Conservation (phyloP, 2,888 invertebrate genomes). For the Amorpha juglandis region DNA sequence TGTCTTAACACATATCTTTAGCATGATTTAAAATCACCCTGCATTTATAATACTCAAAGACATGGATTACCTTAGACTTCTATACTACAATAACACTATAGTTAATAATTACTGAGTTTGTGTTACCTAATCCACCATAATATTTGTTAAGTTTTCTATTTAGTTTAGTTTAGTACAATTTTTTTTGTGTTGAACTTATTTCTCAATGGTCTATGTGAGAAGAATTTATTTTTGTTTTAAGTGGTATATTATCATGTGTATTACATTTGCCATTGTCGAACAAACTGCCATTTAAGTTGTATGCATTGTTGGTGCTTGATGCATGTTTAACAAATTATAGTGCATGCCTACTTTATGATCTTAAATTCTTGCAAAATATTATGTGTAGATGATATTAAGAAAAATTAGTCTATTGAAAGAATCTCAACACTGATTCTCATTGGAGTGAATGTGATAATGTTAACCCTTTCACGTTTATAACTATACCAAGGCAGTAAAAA, state of each 20-base stretch:
- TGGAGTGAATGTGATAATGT: slow-evolving; percentile 63
- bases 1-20: slow-evolving; percentile 10
- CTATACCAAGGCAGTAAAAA: too few relatives aligned
- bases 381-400: slow-evolving; percentile 5
- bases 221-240: slow-evolving; percentile 30
- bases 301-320: slow-evolving; percentile 24
- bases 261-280: slow-evolving; percentile 24
- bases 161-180: slow-evolving; percentile 28
- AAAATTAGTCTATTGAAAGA: slow-evolving; percentile 28
- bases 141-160: slow-evolving; percentile 28
- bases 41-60: slow-evolving; percentile 15
- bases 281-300: slow-evolving; percentile 26
- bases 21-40: slow-evolving; percentile 1
- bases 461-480: too few relatives aligned
- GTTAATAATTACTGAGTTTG: slow-evolving; percentile 9
- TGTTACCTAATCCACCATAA: slow-evolving; percentile 25
- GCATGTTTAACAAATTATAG: slow-evolving; percentile 6
- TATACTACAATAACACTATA: not conserved
- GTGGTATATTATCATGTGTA: slow-evolving; percentile 10
- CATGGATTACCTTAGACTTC: slow-evolving; percentile 17
- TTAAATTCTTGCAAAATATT: not conserved
- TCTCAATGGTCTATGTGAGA: not conserved
- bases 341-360: slow-evolving; percentile 15
- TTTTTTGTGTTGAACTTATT: slow-evolving; percentile 4
- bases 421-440: slow-evolving; percentile 37